Evolutionary conservation across 2,888 invertebrate genomes (phyloP).

Genomic region (Terebella lapidaria): DNA sequence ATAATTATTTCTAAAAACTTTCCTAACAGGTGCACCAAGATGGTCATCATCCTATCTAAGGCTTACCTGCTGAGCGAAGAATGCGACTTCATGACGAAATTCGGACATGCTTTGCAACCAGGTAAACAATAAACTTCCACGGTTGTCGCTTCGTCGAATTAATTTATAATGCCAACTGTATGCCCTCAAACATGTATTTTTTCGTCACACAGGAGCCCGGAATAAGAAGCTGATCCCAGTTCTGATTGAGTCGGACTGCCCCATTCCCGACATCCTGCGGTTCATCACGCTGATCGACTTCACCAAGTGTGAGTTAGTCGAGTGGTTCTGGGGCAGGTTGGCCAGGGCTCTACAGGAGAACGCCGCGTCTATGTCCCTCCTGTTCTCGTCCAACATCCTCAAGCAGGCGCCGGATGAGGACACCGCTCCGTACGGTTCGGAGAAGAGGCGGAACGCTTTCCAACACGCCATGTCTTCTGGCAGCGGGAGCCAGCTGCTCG

Average conservation of each 20-base stretch:
- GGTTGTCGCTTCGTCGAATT: too few species aligned
- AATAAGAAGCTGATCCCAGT: slow-evolving; percentile 43
- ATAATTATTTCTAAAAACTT: too few species aligned
- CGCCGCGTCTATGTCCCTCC: neutral
- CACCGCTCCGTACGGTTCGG: too few species aligned
- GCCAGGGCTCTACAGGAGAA: slow-evolving; percentile 65
- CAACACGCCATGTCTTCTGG: too few species aligned
- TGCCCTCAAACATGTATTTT: too few species aligned
- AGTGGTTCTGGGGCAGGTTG: slow-evolving; percentile 69
- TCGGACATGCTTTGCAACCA: slow-evolving; percentile 75
- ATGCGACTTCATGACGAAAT: slow-evolving; percentile 73
- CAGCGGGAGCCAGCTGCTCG: too few species aligned
- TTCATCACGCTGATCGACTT: slow-evolving; percentile 38
- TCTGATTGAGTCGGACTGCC: slow-evolving; percentile 28
- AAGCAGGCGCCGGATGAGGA: neutral
- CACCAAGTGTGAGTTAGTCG: slow-evolving; percentile 33
- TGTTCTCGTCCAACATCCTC: neutral
- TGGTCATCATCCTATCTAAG: slow-evolving; percentile 75
- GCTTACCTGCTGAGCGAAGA: slow-evolving; percentile 70
- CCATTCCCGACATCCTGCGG: slow-evolving; percentile 33
- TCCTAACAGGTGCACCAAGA: slow-evolving; percentile 64
- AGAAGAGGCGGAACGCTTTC: too few species aligned
- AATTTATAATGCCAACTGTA: too few species aligned
- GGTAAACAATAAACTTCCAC: slow-evolving; percentile 49
- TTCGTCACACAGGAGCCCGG: slow-evolving; percentile 32